Evolutionary conservation across 2,113 vertebrate genomes (phyloP).

Genomic region (Synodontis membranacea): DNA sequence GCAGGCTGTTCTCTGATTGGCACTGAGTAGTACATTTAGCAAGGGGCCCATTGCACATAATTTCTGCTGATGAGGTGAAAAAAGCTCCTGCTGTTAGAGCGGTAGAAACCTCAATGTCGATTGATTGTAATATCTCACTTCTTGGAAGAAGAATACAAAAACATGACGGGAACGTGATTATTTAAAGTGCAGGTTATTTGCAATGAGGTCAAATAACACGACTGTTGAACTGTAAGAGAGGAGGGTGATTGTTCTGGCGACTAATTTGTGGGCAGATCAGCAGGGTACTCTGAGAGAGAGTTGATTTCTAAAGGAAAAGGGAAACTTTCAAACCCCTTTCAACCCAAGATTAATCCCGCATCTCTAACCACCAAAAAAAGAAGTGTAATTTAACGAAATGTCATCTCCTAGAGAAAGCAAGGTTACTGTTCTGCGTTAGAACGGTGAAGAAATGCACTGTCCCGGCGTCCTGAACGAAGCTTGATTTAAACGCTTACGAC

Average conservation of each 20-base stretch:
- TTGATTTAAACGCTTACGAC: not conserved
- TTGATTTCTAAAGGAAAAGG: not conserved
- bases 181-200: not conserved
- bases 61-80: conserved; percentile 22
- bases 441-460: not conserved
- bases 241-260: not conserved
- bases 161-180: not conserved
- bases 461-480: not conserved
- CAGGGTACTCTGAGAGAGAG: not conserved
- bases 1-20: not conserved
- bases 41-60: not conserved
- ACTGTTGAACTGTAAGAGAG: not conserved
- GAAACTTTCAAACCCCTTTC: not conserved
- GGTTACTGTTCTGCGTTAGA: not conserved
- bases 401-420: conserved; percentile 2
- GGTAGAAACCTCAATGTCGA: not conserved
- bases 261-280: not conserved
- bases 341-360: not conserved
- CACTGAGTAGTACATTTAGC: not conserved
- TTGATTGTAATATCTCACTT: not conserved
- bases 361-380: conserved; percentile 25
- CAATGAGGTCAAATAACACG: not conserved
- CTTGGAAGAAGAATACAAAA: not conserved
- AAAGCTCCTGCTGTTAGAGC: not conserved
- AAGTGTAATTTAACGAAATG: conserved; percentile 36